Evolutionary conservation across 1,140 invertebrate genomes (phyloP).

Genomic region (Drosophila pachea): DNA sequence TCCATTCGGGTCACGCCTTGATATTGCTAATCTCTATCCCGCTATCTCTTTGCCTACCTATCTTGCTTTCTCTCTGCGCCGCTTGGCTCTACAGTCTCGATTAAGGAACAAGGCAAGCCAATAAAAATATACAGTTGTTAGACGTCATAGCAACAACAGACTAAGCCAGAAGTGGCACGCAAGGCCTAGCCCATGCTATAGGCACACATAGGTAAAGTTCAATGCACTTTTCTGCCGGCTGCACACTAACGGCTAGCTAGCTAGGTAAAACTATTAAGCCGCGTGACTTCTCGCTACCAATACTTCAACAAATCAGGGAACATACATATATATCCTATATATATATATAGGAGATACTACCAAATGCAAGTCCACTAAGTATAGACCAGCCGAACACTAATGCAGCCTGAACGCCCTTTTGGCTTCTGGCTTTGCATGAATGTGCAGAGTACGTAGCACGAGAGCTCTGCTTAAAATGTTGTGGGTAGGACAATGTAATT

Average conservation of each 20-base stretch:
- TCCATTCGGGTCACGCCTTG: neutral
- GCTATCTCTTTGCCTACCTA: neutral
- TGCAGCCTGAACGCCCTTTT: constrained; percentile 10
- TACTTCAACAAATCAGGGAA: constrained; percentile 22
- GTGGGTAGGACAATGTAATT: constrained; percentile 6
- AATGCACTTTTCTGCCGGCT: constrained; percentile 48
- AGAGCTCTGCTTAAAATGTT: neutral
- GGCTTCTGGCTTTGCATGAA: neutral
- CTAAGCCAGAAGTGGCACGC: constrained; percentile 29
- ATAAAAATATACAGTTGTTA: constrained; percentile 47
- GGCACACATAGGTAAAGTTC: constrained; percentile 27
- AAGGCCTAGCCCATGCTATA: constrained; percentile 21
- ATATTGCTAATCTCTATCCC: constrained; percentile 4
- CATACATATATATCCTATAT: constrained; percentile 2
- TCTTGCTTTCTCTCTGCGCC: constrained; percentile 32
- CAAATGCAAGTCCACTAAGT: neutral
- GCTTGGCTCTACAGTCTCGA: constrained; percentile 48
- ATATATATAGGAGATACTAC: constrained; percentile 15
- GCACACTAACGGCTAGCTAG: constrained; percentile 21
- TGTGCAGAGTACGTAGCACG: neutral
- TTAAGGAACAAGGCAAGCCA: constrained; percentile 40
- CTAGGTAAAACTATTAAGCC: constrained; percentile 32
- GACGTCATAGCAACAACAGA: constrained; percentile 29
- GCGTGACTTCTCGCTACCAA: constrained; percentile 53
- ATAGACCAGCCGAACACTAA: constrained; percentile 6